Evolutionary conservation across 2,797 vertebrate species (phyloP).

Genomic region (Calcarius lapponicus): DNA sequence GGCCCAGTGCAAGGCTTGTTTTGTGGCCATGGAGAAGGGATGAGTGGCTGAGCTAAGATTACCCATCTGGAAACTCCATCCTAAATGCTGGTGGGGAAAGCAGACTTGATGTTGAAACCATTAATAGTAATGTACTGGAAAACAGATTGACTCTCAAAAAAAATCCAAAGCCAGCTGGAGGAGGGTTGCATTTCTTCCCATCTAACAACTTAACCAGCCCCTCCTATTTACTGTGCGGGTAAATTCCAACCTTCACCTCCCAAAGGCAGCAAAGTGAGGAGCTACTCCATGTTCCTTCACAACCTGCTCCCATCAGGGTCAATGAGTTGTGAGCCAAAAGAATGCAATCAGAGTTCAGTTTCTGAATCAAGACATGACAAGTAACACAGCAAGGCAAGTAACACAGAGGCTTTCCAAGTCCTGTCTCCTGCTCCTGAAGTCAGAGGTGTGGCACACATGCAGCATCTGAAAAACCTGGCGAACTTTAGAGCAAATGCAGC

Average conservation of each 20-base stretch:
- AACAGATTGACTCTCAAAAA: not conserved
- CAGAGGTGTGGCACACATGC: not conserved
- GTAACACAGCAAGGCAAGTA: not conserved
- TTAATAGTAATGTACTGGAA: not conserved
- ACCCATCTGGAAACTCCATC: slow-evolving; percentile 5
- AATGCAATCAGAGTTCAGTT: not conserved
- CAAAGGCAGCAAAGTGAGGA: not conserved
- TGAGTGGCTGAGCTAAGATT: not conserved
- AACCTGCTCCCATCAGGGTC: not conserved
- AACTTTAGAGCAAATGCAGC: not conserved
- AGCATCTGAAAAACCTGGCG: not conserved
- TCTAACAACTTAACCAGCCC: not conserved
- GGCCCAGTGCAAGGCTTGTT: not conserved
- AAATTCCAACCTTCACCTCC: not conserved
- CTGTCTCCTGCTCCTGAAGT: not conserved
- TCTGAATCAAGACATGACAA: not conserved
- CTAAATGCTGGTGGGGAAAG: not conserved
- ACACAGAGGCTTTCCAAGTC: not conserved
- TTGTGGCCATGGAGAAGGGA: not conserved
- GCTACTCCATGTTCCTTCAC: not conserved
- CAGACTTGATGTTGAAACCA: not conserved
- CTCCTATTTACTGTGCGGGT: not conserved
- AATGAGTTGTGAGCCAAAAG: not conserved
- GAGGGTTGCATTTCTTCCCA: not conserved
- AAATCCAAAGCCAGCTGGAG: not conserved